Evolutionary conservation across 2,113 vertebrate species (phyloP).

Genomic region (Melanerpes aurifrons): DNA sequence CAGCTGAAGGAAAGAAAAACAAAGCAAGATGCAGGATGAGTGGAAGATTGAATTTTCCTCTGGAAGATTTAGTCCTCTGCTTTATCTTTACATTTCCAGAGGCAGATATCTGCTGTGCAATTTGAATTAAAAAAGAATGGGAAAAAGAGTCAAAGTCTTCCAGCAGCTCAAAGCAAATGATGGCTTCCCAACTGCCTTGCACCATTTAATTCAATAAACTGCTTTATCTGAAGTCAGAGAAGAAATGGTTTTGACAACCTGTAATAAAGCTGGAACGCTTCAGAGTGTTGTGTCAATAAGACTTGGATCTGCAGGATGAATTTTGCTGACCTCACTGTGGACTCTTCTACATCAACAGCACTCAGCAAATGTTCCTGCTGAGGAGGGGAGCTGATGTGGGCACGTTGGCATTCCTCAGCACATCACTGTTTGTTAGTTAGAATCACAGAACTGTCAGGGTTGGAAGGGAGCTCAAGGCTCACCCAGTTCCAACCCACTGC

Average conservation of each 20-base stretch:
- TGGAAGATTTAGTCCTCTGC: background rate
- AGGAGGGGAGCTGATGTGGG: background rate
- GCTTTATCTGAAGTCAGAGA: conserved; percentile 16
- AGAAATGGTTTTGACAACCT: conserved; percentile 45
- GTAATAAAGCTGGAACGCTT: conserved; percentile 34
- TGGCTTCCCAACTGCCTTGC: background rate
- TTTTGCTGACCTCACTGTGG: background rate
- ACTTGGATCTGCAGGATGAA: conserved; percentile 22
- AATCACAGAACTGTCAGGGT: no score
- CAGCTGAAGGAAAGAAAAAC: background rate
- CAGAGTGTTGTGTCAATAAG: conserved; percentile 16
- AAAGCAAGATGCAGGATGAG: background rate
- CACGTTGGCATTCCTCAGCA: background rate
- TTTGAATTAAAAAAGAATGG: background rate
- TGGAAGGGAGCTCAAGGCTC: no score
- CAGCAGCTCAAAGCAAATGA: background rate
- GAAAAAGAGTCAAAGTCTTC: background rate
- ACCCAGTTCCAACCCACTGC: no score
- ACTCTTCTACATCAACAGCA: conserved; percentile 26
- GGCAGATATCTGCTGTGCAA: background rate
- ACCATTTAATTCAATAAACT: conserved; percentile 15
- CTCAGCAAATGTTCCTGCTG: background rate
- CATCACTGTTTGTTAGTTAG: background rate
- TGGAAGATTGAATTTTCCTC: background rate
- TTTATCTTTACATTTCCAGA: background rate